phyloP scores from a whole-genome alignment of 2,797 vertebrate genomes.

The Enteromius viviparus region DNA sequence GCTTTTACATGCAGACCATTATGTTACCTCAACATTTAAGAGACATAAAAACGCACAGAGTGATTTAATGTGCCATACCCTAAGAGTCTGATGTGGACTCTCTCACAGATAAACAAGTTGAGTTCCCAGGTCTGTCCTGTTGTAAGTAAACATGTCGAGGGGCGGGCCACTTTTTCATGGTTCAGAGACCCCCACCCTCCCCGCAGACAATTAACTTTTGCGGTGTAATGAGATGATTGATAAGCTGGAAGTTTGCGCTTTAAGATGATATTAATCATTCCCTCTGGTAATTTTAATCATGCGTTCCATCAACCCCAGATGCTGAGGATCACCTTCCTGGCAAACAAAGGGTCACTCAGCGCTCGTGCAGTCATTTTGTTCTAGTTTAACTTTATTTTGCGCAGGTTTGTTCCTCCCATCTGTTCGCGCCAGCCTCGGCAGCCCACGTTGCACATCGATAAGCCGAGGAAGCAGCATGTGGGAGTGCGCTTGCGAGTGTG shows the following conservation, averaged over 20 bases:
- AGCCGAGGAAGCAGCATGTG: conserved; percentile 80
- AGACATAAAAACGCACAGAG: conserved; percentile 8
- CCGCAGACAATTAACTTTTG: conserved; percentile 97
- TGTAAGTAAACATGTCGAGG: conserved; percentile 99
- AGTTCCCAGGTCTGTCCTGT: conserved; percentile 84
- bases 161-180: conserved; percentile 96
- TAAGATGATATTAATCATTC: conserved; percentile 99
- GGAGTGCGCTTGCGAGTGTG: conserved; percentile 72
- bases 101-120: conserved; percentile 75
- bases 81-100: conserved; percentile 8
- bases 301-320: conserved; percentile 99
- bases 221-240: conserved; percentile 99
- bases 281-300: conserved; percentile 99
- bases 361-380: conserved; percentile 91
- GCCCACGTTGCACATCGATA: conserved; percentile 81
- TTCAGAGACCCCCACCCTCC: conserved; percentile 94
- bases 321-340: conserved; percentile 97
- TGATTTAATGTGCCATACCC: conserved; percentile 22
- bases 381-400: conserved; percentile 88
- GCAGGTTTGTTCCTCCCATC: conserved; percentile 83
- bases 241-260: conserved; percentile 99
- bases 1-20: conserved; percentile 14
- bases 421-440: conserved; percentile 81
- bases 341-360: conserved; percentile 97
- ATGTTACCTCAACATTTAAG: conserved; percentile 23